These are phyloP conservation scores for Busseola fusca DNA, from an alignment of 2,888 invertebrate species.

Conservation along the genomic window DNA sequence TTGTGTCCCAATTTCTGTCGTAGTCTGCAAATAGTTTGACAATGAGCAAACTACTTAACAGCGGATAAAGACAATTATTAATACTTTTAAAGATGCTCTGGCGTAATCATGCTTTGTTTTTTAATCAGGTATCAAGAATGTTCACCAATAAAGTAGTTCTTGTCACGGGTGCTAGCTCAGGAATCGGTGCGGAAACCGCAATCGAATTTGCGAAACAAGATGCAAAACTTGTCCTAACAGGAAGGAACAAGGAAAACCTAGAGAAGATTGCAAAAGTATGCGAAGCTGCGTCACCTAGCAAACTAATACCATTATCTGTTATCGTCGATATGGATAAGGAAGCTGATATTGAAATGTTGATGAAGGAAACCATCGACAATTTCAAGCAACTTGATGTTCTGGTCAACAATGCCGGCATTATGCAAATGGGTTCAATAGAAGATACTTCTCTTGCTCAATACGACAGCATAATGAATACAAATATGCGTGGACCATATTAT, in stretches of 20 bases:
- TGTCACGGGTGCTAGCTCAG: constrained; percentile 91
- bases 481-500: constrained; percentile 92
- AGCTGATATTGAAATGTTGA: constrained; percentile 89
- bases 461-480: constrained; percentile 94
- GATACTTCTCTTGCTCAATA: constrained; percentile 93
- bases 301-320: constrained; percentile 83
- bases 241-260: constrained; percentile 91
- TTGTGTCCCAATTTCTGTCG: too few relatives aligned
- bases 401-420: constrained; percentile 94
- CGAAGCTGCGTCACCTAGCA: constrained; percentile 68
- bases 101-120: constrained; percentile 6
- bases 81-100: neutral
- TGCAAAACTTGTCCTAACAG: constrained; percentile 89
- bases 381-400: constrained; percentile 92
- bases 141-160: constrained; percentile 88
- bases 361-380: constrained; percentile 90
- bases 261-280: constrained; percentile 89
- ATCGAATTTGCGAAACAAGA: constrained; percentile 90
- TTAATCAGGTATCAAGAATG: constrained; percentile 59
- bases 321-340: constrained; percentile 91
- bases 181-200: constrained; percentile 91
- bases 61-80: neutral
- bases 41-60: neutral
- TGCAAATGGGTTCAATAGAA: constrained; percentile 93
- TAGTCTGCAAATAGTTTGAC: too few relatives aligned